Percentiles rank a stretch among this genome's conserved stretches.
Evolutionary conservation across 2,888 invertebrate genomes (phyloP).

Genomic region (Athalia cordata): DNA sequence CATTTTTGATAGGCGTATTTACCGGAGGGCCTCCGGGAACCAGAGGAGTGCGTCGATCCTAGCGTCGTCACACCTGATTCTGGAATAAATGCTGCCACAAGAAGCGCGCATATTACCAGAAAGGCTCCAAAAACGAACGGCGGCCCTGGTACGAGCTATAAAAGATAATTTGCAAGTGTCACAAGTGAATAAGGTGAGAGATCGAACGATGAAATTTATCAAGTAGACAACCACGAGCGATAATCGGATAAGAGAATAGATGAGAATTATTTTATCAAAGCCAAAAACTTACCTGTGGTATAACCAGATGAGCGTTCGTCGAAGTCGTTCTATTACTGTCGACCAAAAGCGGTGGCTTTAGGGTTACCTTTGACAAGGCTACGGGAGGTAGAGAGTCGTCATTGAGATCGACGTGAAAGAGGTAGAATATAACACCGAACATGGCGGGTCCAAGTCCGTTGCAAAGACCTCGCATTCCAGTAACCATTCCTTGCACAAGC

Average conservation of each 20-base stretch:
- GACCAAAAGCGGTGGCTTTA: slow-evolving; percentile 72
- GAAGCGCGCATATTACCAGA: slow-evolving; percentile 95
- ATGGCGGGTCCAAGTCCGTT: slow-evolving; percentile 99
- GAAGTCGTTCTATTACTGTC: slow-evolving; percentile 71
- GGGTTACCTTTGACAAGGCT: slow-evolving; percentile 49
- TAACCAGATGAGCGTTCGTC: slow-evolving; percentile 74
- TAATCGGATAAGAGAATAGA: neutral
- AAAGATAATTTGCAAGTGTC: slow-evolving; percentile 53
- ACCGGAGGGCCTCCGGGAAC: slow-evolving; percentile 78
- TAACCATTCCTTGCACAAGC: slow-evolving; percentile 97
- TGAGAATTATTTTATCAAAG: slow-evolving; percentile 42
- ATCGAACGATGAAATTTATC: too few species aligned
- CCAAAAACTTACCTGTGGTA: slow-evolving; percentile 74
- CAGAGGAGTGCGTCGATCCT: slow-evolving; percentile 76
- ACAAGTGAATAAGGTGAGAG: neutral
- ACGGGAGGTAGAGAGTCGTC: slow-evolving; percentile 76
- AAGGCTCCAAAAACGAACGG: slow-evolving; percentile 99
- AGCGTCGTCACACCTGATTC: slow-evolving; percentile 77
- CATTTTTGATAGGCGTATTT: slow-evolving; percentile 74
- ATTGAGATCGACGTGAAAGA: slow-evolving; percentile 98
- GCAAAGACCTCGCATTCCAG: slow-evolving; percentile 98
- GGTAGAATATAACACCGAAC: slow-evolving; percentile 98
- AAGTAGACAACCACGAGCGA: too few species aligned
- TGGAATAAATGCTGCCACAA: slow-evolving; percentile 92
- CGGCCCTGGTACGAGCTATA: slow-evolving; percentile 93